Evolutionary conservation across 2,797 vertebrate species (phyloP).

Genomic region (Takifugu rubripes): DNA sequence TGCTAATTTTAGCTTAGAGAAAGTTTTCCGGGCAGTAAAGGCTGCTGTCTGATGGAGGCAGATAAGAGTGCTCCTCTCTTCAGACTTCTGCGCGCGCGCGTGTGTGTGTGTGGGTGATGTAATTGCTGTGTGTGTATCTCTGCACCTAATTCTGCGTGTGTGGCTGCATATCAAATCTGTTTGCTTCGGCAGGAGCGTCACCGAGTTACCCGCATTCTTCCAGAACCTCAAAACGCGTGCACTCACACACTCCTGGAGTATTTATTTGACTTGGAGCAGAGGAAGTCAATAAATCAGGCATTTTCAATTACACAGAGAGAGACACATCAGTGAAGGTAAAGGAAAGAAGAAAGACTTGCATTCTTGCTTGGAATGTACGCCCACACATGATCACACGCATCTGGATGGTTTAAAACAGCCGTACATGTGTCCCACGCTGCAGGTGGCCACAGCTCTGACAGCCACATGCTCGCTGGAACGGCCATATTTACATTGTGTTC

Average conservation of each 20-base stretch:
- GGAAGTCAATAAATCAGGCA: conserved; percentile 68
- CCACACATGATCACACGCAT: conserved; percentile 11
- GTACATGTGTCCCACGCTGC: too few species aligned
- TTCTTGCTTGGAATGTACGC: conserved; percentile 37
- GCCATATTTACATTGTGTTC: too few species aligned
- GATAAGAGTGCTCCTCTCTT: too few species aligned
- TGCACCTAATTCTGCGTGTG: neutral
- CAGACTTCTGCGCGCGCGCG: conserved; percentile 18
- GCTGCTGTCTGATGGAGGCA: too few species aligned
- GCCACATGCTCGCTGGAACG: too few species aligned
- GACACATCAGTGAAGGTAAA: conserved; percentile 60
- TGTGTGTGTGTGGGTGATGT: conserved; percentile 26
- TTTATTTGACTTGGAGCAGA: conserved; percentile 54
- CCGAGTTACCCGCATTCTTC: conserved; percentile 41
- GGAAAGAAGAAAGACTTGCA: conserved; percentile 54
- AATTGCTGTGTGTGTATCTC: conserved; percentile 7
- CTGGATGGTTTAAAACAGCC: neutral
- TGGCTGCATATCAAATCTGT: neutral
- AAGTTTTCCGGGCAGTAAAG: conserved; percentile 17
- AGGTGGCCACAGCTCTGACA: too few species aligned
- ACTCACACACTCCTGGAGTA: conserved; percentile 52
- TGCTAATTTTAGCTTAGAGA: too few species aligned
- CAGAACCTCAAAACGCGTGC: conserved; percentile 55
- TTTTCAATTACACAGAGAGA: conserved; percentile 71
- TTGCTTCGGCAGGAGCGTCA: neutral